Conservation (phyloP, 1,140 invertebrate genomes). For the Ostrea edulis region DNA sequence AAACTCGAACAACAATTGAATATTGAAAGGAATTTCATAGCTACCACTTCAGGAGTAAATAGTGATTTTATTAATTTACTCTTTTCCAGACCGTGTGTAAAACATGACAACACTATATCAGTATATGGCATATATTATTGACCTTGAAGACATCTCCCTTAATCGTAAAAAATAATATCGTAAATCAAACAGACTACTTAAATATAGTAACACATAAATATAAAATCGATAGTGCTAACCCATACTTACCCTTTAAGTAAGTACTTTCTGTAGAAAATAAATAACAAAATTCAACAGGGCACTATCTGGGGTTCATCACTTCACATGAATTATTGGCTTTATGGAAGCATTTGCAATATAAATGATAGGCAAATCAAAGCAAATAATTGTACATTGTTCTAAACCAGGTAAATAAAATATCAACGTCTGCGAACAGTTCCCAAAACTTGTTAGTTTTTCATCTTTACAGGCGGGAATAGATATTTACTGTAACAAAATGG, state of each 20-base stretch:
- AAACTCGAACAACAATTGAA: no score
- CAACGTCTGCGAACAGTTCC: conserved; percentile 6
- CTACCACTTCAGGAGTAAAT: no score
- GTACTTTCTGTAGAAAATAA: conserved; percentile 5
- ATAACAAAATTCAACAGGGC: conserved; percentile 21
- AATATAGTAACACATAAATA: neutral
- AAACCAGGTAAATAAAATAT: conserved; percentile 26
- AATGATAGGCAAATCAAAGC: neutral
- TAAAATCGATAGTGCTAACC: neutral
- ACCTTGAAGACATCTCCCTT: conserved; percentile 7
- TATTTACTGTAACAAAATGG: conserved; percentile 65
- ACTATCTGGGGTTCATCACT: conserved; percentile 41
- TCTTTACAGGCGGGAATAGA: conserved; percentile 63
- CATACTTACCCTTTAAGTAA: neutral
- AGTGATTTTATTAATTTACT: no score
- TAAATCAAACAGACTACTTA: neutral
- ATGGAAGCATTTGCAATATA: neutral
- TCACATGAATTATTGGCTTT: conserved; percentile 27
- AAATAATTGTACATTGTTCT: neutral
- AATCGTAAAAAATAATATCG: neutral
- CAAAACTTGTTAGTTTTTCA: conserved; percentile 30
- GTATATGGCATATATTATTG: no score
- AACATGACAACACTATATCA: neutral
- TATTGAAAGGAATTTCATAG: no score
- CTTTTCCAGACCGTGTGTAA: no score